A percentile compares a stretch with the other conserved stretches of the same genome.
Conservation (phyloP, 2,888 invertebrate genomes). For the Euplexia lucipara region DNA sequence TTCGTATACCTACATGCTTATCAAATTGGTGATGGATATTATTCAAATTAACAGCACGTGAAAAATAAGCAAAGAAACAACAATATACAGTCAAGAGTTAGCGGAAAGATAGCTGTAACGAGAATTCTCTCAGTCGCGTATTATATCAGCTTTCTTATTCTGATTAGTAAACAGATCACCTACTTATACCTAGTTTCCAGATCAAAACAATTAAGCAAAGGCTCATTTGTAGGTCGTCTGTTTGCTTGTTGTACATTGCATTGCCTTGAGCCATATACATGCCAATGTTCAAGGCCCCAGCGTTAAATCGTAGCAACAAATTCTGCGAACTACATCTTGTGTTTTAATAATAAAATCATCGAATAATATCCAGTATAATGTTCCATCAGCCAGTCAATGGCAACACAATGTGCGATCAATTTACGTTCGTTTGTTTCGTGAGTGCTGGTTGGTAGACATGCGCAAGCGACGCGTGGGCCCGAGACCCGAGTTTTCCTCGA, state of each 20-base stretch:
- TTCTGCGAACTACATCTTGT: constrained; percentile 61
- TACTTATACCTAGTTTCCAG: constrained; percentile 32
- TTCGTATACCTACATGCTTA: background rate
- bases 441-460: constrained; percentile 49
- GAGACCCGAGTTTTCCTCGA: constrained; percentile 83
- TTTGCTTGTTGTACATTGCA: constrained; percentile 50
- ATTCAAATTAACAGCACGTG: constrained; percentile 12
- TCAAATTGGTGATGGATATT: constrained; percentile 5
- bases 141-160: constrained; percentile 35
- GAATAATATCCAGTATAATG: constrained; percentile 23
- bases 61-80: constrained; percentile 5
- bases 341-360: constrained; percentile 24
- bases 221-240: constrained; percentile 61
- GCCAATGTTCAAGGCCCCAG: constrained; percentile 69
- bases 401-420: constrained; percentile 36
- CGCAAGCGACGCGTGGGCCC: constrained; percentile 67
- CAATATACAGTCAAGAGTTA: background rate
- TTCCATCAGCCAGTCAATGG: constrained; percentile 39
- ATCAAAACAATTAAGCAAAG: constrained; percentile 48
- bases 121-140: constrained; percentile 11
- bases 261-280: constrained; percentile 70
- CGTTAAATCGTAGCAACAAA: constrained; percentile 55
- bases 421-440: constrained; percentile 54
- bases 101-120: constrained; percentile 14
- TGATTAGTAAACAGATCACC: constrained; percentile 40